phyloP scores from a whole-genome alignment of 2,797 vertebrate genomes.

The Phylloscopus collybita region DNA sequence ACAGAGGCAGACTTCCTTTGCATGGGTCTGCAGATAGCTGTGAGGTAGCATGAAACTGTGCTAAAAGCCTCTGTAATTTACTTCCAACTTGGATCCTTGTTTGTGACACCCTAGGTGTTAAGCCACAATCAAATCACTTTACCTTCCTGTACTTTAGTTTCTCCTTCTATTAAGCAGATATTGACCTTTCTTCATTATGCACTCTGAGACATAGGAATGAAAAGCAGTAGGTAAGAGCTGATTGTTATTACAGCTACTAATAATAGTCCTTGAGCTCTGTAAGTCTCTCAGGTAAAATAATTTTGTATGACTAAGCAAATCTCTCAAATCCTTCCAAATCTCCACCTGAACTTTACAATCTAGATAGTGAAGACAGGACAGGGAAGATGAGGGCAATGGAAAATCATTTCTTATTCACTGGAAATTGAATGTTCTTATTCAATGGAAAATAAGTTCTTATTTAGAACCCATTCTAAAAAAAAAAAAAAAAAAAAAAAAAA shows the following conservation, averaged over 20 bases:
- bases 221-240: not conserved
- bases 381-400: not conserved
- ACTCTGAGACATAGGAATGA: not conserved
- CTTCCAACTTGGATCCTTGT: not conserved
- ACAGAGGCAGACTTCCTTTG: not conserved
- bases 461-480: not conserved
- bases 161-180: not conserved
- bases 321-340: constrained; percentile 50
- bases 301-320: constrained; percentile 43
- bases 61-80: not conserved
- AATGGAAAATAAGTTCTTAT: not conserved
- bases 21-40: not conserved
- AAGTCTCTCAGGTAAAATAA: constrained; percentile 45
- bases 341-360: constrained; percentile 37
- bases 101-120: not conserved
- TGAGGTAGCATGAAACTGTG: not conserved
- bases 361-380: not conserved
- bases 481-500: no score
- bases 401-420: not conserved
- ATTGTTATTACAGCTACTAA: constrained; percentile 21
- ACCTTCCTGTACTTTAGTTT: not conserved
- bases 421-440: not conserved
- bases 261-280: constrained; percentile 33
- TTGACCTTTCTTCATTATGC: not conserved
- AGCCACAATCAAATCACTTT: not conserved